Percentiles rank a stretch among this genome's conserved stretches.
These are phyloP conservation scores for Oplegnathus fasciatus DNA, from an alignment of 2,113 vertebrate genomes.

Conservation along the genomic window DNA sequence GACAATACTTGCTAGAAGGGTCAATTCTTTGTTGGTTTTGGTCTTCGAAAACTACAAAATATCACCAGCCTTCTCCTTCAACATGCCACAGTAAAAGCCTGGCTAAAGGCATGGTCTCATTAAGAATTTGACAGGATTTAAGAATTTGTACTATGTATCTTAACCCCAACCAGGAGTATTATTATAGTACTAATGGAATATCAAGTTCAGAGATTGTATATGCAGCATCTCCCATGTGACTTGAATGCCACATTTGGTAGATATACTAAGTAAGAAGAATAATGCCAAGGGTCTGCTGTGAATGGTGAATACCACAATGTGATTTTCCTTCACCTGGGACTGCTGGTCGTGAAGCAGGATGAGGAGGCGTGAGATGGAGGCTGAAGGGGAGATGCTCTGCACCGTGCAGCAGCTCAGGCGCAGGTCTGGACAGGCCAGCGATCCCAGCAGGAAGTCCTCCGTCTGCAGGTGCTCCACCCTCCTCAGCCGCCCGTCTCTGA, in stretches of 20 bases:
- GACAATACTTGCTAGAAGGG: neutral
- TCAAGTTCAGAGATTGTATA: neutral
- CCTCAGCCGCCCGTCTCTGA: slow-evolving; percentile 80
- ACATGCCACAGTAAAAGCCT: neutral
- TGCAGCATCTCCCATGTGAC: neutral
- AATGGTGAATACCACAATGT: neutral
- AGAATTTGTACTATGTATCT: no score
- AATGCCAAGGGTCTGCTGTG: neutral
- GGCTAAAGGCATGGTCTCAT: no score
- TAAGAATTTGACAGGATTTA: no score
- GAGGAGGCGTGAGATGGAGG: slow-evolving; percentile 76
- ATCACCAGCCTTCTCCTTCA: neutral
- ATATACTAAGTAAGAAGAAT: neutral
- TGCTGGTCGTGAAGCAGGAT: slow-evolving; percentile 81
- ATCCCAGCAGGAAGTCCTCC: slow-evolving; percentile 84
- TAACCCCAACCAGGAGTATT: neutral
- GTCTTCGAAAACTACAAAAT: neutral
- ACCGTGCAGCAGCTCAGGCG: slow-evolving; percentile 84
- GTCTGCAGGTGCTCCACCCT: slow-evolving; percentile 84
- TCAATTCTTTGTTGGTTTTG: no score
- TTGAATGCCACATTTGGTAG: neutral
- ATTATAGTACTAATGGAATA: neutral
- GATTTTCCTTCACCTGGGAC: slow-evolving; percentile 77
- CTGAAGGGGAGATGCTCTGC: slow-evolving; percentile 75
- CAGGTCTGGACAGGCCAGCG: slow-evolving; percentile 80